Conservation (phyloP, 2,113 vertebrate genomes). For the Ranitomeya imitator region DNA sequence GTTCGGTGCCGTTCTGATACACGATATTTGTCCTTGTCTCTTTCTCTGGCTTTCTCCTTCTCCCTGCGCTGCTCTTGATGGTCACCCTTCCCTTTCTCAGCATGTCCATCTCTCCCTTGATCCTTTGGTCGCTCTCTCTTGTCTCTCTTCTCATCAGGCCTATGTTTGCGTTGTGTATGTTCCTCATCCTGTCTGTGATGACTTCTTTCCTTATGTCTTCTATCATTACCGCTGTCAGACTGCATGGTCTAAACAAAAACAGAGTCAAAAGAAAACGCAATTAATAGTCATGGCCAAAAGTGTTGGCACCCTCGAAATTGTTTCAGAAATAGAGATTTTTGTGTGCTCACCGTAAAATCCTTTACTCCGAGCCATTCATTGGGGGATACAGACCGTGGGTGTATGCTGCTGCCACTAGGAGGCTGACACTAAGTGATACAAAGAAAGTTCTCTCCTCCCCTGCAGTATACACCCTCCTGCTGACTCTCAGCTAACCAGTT, state of each 20-base stretch:
- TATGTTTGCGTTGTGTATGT: slow-evolving; percentile 38
- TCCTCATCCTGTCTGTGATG: slow-evolving; percentile 60
- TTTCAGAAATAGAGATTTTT: too few relatives aligned
- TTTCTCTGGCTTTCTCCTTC: slow-evolving; percentile 59
- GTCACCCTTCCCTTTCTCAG: slow-evolving; percentile 49
- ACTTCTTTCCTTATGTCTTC: slow-evolving; percentile 67
- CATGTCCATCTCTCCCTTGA: slow-evolving; percentile 62
- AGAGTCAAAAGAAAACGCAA: not conserved
- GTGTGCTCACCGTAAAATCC: too few relatives aligned
- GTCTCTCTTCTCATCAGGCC: slow-evolving; percentile 17
- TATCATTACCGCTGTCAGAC: slow-evolving; percentile 65
- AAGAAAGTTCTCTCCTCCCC: too few relatives aligned
- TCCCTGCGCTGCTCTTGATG: slow-evolving; percentile 59
- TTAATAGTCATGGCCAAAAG: not conserved
- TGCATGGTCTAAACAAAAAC: slow-evolving; percentile 6
- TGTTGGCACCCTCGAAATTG: too few relatives aligned
- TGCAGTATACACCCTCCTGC: too few relatives aligned
- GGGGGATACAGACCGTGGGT: too few relatives aligned
- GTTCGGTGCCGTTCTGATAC: slow-evolving; percentile 34
- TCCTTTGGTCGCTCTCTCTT: slow-evolving; percentile 66
- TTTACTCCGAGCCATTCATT: too few relatives aligned
- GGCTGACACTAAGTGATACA: too few relatives aligned
- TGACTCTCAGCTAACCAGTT: too few relatives aligned
- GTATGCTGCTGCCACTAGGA: too few relatives aligned
- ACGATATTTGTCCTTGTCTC: not conserved